Base-by-base conservation (phyloP, 2,888 invertebrate genomes). In the Thymelicus lineola region DNA sequence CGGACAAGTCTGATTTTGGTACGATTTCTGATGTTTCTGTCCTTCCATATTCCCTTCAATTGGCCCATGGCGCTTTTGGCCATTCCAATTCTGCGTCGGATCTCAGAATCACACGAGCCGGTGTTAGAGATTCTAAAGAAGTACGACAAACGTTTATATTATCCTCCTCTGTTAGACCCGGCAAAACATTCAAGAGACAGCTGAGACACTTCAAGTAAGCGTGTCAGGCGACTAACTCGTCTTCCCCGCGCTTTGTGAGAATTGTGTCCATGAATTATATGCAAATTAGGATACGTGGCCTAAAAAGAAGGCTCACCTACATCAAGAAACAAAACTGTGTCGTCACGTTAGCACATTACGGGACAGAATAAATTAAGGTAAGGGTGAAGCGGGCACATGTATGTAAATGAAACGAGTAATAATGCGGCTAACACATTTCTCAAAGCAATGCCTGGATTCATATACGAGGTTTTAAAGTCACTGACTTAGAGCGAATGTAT, bases 261-360 rank as follows among this genome's bases (percentile, higher is more conserved):
- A 67, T 67, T 67, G 57, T 69, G 55, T 69, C 57, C 57, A 68
- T 68, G 69, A 69, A 69, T 63, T 69, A 69, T 63, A 69, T 69
- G 69, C 58, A 63, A 69, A 69, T 69, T 69, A 69, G 63, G 63
- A 57, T 69, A 69, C 69, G 69, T 63, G 69, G 69, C 69, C 69
- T 63, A 69, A 69, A 69, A 69, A 69, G 62, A 68, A 57, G 58
- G 68, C 38, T 69, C 69, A 63, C 69, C 69, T 69, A 69, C 69
- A 69, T 69, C 69, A 69, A 69, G 69, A 69, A 69, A 69, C 69
- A 69, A 69, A 69, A 69, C 69, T 69, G 69, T 69, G 69, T 63
- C 69, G 63, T 63, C 69, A 69, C 69, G 69, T 69, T 50, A 62
- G 46, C 69, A 63, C 69, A 69, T 69, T 69, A 69, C 63, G 69